Evolutionary conservation across 2,888 invertebrate species (phyloP).

Genomic region (Pyralis farinalis): DNA sequence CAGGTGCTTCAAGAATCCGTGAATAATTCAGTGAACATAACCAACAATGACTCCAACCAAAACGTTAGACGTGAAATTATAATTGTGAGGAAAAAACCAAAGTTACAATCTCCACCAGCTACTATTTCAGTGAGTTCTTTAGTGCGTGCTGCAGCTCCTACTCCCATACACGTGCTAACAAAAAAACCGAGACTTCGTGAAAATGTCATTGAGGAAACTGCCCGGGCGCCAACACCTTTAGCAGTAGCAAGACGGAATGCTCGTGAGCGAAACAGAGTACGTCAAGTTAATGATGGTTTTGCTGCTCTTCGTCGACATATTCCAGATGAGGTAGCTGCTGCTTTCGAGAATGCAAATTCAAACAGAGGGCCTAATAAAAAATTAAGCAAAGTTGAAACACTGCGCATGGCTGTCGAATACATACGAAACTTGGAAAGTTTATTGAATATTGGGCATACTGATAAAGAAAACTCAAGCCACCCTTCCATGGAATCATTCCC

Average conservation of each 20-base stretch:
- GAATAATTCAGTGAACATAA: conserved; percentile 81
- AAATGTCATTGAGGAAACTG: conserved; percentile 67
- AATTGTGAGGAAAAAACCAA: conserved; percentile 76
- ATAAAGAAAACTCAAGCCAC: conserved; percentile 66
- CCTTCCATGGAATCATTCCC: conserved; percentile 74
- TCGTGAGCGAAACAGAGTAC: conserved; percentile 94
- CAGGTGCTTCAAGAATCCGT: conserved; percentile 84
- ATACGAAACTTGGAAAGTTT: conserved; percentile 90
- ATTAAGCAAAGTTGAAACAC: conserved; percentile 92
- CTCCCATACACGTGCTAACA: conserved; percentile 44
- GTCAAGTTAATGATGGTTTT: conserved; percentile 95
- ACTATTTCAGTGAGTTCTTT: conserved; percentile 69
- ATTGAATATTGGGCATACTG: conserved; percentile 84
- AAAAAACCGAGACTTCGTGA: conserved; percentile 59
- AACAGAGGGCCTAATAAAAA: conserved; percentile 87
- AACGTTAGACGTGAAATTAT: conserved; percentile 73
- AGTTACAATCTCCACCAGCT: conserved; percentile 53
- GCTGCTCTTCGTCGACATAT: conserved; percentile 93
- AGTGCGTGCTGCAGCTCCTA: conserved; percentile 55
- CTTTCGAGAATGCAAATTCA: conserved; percentile 84
- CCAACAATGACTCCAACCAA: conserved; percentile 59
- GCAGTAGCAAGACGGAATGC: conserved; percentile 95
- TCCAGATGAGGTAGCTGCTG: conserved; percentile 89
- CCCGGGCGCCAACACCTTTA: conserved; percentile 85
- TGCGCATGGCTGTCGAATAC: conserved; percentile 95